These are phyloP conservation scores for Rachycentron canadum DNA, from an alignment of 2,797 vertebrate species.

Conservation along the genomic window DNA sequence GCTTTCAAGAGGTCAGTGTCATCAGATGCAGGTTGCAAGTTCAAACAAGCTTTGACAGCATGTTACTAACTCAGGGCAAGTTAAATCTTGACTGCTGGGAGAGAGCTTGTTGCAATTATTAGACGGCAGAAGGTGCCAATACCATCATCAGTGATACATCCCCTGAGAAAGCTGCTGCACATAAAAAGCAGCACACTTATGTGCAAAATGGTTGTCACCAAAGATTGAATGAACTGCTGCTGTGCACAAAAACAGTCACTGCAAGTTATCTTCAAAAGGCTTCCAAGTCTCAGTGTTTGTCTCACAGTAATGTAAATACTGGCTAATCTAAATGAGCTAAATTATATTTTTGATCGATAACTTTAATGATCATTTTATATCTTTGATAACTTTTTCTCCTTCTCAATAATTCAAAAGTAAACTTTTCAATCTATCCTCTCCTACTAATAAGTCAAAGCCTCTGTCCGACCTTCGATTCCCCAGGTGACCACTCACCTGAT, in stretches of 20 bases:
- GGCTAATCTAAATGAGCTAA: too few species aligned
- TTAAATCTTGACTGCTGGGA: neutral
- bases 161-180: neutral
- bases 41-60: neutral
- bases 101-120: neutral
- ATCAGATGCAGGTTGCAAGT: neutral
- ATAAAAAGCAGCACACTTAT: neutral
- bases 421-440: too few species aligned
- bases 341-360: too few species aligned
- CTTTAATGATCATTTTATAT: too few species aligned
- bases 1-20: neutral
- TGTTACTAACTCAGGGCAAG: neutral
- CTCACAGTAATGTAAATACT: too few species aligned
- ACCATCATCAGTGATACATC: neutral
- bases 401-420: too few species aligned
- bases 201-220: neutral
- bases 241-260: neutral
- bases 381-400: too few species aligned
- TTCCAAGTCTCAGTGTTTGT: too few species aligned
- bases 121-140: neutral
- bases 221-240: neutral
- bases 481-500: too few species aligned
- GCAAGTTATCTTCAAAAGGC: neutral
- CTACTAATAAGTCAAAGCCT: too few species aligned
- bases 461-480: too few species aligned